A percentile compares a stretch with the other conserved stretches of the same genome.
These are phyloP conservation scores for Aphis gossypii DNA, from an alignment of 1,140 invertebrate genomes.

Conservation along the genomic window DNA sequence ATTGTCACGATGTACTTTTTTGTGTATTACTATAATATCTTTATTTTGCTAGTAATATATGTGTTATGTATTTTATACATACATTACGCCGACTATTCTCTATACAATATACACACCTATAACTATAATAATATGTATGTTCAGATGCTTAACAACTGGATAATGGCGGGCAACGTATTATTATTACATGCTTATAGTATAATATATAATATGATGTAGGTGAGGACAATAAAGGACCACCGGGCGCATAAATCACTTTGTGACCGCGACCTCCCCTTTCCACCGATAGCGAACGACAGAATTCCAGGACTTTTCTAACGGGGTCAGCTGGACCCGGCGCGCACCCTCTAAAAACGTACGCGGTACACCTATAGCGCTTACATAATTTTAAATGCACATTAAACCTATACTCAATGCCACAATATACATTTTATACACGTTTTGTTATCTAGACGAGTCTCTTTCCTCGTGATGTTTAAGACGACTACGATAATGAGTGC, in stretches of 20 bases:
- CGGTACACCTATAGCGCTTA: neutral
- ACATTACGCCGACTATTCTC: neutral
- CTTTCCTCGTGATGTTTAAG: no score
- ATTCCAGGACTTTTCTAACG: slow-evolving; percentile 51
- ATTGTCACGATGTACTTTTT: neutral
- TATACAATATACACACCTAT: neutral
- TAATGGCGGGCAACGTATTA: slow-evolving; percentile 38
- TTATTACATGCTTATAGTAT: neutral
- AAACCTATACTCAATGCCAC: neutral
- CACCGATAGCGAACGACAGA: neutral
- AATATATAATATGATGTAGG: neutral
- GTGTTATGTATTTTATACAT: neutral
- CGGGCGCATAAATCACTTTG: slow-evolving; percentile 44
- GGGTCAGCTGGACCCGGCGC: neutral
- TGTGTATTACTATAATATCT: neutral
- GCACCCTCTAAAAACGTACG: neutral
- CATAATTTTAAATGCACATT: neutral
- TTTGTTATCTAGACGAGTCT: neutral
- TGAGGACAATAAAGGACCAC: slow-evolving; percentile 42
- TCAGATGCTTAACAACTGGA: slow-evolving; percentile 43
- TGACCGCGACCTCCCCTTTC: neutral
- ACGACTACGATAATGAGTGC: no score
- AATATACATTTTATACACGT: neutral
- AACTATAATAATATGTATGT: neutral
- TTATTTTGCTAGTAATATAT: neutral